Base-by-base conservation (phyloP, 30 jellyfish, hydroid and myxozoan genomes). In the Hydractinia symbiolongicarpus region DNA sequence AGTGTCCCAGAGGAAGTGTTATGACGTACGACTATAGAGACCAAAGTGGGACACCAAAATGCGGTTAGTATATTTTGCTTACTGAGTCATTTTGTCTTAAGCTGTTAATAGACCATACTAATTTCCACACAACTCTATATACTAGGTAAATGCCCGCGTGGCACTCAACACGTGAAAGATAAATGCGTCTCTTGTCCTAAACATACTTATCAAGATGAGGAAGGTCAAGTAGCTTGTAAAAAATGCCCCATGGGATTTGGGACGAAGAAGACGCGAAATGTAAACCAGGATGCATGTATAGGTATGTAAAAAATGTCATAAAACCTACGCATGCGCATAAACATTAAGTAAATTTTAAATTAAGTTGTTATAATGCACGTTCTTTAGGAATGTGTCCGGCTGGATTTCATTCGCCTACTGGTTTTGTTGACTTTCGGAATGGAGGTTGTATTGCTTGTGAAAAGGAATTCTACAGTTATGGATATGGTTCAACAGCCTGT, bases 141-240 rank as follows among this genome's bases (percentile, higher is more conserved):
- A 30, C 44, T 64, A 64, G 74, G 74, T 13, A 44, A 13, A 64
- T 64, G 74, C 40, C 74, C 74, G 40, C 74, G 74, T 6, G 74
- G 74, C 4, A 64, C 74, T 64, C 74, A 13, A 7, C 40, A 64
- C 40, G 74, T 64, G 9, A 44, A 4, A 4, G 74, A 51, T 55
- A 87, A 54, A 17, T 87, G 95, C 55, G 66, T 44, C 54, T 94
- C 83, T 16, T 88, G 96, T 78, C 88, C 94, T 20, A 8, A 72
- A 21, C 93, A 91, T 52, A 73, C 96, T 8, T 84, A 78, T 81
- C 96, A 89, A 68, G 96, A 89, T n/a, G 54, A 13, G 11, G 96
- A 89, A 8, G 96, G 96, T 14, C 80, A 74, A 56, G 15, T 55
- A 56, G n/a, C 58, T 51, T 89, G 96, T 81, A 81, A 77, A 73